phyloP scores from a whole-genome alignment of 2,888 invertebrate genomes.

The Brachylomia viminalis region DNA sequence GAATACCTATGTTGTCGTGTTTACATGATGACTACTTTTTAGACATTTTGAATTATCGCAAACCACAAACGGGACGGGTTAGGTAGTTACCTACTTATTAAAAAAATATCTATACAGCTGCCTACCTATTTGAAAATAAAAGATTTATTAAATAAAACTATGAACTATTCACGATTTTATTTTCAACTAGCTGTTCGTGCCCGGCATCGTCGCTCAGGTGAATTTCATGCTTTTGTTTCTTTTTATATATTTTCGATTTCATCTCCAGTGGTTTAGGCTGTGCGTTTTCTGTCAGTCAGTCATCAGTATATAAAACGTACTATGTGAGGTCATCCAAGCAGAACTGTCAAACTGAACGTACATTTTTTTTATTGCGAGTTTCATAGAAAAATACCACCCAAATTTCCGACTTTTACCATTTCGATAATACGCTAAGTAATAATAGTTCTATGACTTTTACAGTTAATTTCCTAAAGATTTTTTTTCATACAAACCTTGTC shows the following conservation, averaged over 20 bases:
- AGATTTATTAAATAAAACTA: no score
- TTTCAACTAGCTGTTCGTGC: neutral
- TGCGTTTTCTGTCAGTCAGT: neutral
- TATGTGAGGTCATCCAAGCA: neutral
- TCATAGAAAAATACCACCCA: neutral
- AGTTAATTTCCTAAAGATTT: neutral
- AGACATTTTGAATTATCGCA: neutral
- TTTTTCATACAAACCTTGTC: neutral
- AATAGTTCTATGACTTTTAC: no score
- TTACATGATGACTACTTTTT: neutral
- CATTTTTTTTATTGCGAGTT: neutral
- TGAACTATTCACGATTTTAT: neutral
- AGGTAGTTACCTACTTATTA: neutral
- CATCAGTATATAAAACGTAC: no score
- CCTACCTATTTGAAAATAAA: neutral
- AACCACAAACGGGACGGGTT: conserved; percentile 1
- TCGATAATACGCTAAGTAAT: no score
- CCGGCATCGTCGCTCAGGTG: no score
- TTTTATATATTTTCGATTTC: no score
- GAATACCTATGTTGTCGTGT: conserved; percentile 4
- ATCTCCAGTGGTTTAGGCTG: neutral
- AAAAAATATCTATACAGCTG: neutral
- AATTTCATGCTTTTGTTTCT: no score
- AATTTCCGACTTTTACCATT: neutral
- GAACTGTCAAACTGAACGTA: neutral